phyloP scores from a whole-genome alignment of 1,140 invertebrate species.

The Oryzaephilus surinamensis region DNA sequence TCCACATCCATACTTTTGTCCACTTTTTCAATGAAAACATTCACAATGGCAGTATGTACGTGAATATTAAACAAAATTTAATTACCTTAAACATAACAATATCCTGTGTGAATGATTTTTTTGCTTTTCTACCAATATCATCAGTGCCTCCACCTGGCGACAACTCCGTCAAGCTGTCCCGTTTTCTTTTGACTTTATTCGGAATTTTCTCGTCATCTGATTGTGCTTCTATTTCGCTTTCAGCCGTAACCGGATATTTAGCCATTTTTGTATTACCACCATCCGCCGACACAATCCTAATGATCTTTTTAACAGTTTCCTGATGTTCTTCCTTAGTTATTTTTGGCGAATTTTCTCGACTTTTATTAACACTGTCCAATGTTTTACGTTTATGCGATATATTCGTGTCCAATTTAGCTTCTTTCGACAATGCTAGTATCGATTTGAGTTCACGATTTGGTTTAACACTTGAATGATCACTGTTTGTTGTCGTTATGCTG shows the following conservation, averaged over 20 bases:
- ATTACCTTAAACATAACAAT: conserved; percentile 13
- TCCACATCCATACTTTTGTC: too few species aligned
- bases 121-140: conserved; percentile 9
- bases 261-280: conserved; percentile 4
- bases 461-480: conserved; percentile 2
- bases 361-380: conserved; percentile 7
- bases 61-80: too few species aligned
- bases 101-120: conserved; percentile 11
- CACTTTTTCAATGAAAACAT: too few species aligned
- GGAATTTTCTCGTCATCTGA: conserved; percentile 7
- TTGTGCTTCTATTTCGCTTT: conserved; percentile 21
- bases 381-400: conserved; percentile 28
- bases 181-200: conserved; percentile 13
- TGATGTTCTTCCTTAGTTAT: conserved; percentile 8
- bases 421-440: conserved; percentile 29
- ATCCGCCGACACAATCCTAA: conserved; percentile 3
- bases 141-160: conserved; percentile 8
- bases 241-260: conserved; percentile 25
- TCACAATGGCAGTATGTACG: too few species aligned
- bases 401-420: conserved; percentile 32
- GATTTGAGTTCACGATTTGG: conserved; percentile 26
- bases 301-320: background rate
- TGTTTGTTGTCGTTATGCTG: background rate
- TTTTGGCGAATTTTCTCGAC: too few species aligned
- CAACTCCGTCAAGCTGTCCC: conserved; percentile 8